A percentile compares a stretch with the other conserved stretches of the same genome.
Conservation (phyloP, 2,888 invertebrate genomes). For the Rhogogaster chlorosoma region DNA sequence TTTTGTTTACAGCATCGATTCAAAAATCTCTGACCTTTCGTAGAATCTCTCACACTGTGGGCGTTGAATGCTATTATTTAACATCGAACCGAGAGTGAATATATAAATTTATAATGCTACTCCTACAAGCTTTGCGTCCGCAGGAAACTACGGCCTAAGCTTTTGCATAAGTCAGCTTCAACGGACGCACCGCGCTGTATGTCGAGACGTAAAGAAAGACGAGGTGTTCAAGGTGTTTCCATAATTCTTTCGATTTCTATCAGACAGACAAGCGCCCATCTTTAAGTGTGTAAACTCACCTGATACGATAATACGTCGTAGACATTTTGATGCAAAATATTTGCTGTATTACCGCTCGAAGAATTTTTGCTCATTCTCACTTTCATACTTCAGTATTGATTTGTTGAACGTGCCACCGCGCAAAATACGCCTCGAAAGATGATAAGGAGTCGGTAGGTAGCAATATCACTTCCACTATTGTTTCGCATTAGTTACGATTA, state of each 20-base stretch:
- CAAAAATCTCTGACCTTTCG: constrained; percentile 49
- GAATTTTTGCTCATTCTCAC: not conserved
- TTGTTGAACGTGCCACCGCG: not conserved
- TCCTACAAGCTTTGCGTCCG: constrained; percentile 55
- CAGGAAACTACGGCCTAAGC: constrained; percentile 35
- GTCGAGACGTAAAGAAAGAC: constrained; percentile 27
- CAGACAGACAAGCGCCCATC: not conserved
- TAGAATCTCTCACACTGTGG: constrained; percentile 56
- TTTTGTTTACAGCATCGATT: not conserved
- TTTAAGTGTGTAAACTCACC: not conserved
- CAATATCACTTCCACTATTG: not conserved
- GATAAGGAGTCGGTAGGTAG: not conserved
- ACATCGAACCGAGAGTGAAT: constrained; percentile 59
- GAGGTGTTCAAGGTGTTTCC: constrained; percentile 43
- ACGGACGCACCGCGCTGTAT: not conserved
- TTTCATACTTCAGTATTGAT: not conserved
- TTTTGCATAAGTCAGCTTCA: constrained; percentile 58
- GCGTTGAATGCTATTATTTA: constrained; percentile 62
- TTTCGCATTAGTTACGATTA: constrained; percentile 20
- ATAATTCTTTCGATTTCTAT: constrained; percentile 43
- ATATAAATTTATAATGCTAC: constrained; percentile 62
- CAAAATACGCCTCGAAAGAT: not conserved
- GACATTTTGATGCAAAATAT: not conserved
- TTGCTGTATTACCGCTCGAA: not conserved
- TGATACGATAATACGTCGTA: not conserved